phyloP scores from a whole-genome alignment of 2,797 vertebrate genomes.

The Taeniopygia guttata region DNA sequence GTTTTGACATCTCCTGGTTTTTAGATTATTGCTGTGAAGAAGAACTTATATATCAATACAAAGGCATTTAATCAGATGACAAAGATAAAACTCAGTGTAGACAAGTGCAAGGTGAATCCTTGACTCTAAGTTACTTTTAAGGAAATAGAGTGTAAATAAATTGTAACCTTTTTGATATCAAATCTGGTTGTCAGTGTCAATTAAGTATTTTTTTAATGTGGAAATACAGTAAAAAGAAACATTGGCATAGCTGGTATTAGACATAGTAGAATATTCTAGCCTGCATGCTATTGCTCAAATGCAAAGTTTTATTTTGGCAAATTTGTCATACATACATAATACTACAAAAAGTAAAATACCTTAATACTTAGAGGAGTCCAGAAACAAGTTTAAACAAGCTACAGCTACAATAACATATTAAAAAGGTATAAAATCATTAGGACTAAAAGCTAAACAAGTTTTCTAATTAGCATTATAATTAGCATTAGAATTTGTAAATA shows the following conservation, averaged over 20 bases:
- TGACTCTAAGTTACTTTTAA: background rate
- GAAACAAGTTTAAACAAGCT: background rate
- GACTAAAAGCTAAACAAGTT: background rate
- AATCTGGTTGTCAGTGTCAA: background rate
- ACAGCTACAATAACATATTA: background rate
- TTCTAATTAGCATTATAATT: background rate
- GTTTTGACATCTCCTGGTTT: constrained; percentile 11
- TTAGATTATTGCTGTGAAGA: background rate
- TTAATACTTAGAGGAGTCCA: background rate
- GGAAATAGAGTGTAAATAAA: background rate
- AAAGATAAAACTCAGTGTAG: background rate
- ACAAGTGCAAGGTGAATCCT: background rate
- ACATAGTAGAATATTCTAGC: background rate
- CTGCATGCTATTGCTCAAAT: background rate
- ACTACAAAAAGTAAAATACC: background rate
- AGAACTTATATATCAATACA: background rate
- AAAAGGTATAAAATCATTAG: background rate
- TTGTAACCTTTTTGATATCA: background rate
- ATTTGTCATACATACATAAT: background rate
- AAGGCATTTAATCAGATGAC: background rate
- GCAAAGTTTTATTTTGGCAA: background rate
- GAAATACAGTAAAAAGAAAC: background rate
- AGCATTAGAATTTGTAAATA: background rate
- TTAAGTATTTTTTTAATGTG: background rate
- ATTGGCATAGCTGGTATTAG: background rate